A percentile compares a stretch with the other conserved stretches of the same genome.
These are phyloP conservation scores for Euura lappo DNA, from an alignment of 1,140 invertebrate species.

Conservation along the genomic window DNA sequence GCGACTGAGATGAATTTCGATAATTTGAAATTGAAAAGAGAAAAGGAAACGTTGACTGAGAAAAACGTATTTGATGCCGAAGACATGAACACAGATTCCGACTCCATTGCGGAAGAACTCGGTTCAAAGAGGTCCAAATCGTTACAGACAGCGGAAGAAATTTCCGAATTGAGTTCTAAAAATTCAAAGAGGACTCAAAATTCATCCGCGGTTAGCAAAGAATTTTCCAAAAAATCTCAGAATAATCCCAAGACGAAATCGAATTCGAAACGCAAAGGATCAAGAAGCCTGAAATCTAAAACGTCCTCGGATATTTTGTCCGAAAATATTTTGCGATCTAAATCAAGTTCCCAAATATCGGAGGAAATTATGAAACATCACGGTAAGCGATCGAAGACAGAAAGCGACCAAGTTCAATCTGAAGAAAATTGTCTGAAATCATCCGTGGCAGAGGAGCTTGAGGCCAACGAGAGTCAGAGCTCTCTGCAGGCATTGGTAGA, in stretches of 20 bases:
- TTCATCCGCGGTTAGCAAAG: conserved; percentile 34
- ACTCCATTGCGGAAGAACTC: conserved; percentile 24
- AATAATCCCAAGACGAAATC: conserved; percentile 37
- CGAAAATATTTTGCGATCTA: conserved; percentile 41
- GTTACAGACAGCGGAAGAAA: conserved; percentile 34
- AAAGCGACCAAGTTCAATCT: conserved; percentile 33
- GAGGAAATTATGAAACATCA: conserved; percentile 41
- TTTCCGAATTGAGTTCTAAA: conserved; percentile 27
- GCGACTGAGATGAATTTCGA: background rate
- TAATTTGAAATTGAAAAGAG: background rate
- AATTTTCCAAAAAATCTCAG: conserved; percentile 40
- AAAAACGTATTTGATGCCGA: background rate
- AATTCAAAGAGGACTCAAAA: conserved; percentile 39
- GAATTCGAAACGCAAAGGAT: conserved; percentile 48
- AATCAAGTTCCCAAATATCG: conserved; percentile 31
- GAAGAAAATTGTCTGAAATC: conserved; percentile 41
- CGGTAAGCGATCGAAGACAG: conserved; percentile 47
- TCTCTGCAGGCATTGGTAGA: conserved; percentile 48
- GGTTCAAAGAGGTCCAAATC: conserved; percentile 33
- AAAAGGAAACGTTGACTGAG: background rate
- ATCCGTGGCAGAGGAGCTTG: conserved; percentile 42
- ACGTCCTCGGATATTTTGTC: conserved; percentile 30
- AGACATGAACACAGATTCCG: conserved; percentile 26
- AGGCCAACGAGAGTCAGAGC: conserved; percentile 50
- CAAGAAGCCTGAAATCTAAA: conserved; percentile 47